Conservation (phyloP, 2,113 vertebrate species). For the Carassius gibelio region DNA sequence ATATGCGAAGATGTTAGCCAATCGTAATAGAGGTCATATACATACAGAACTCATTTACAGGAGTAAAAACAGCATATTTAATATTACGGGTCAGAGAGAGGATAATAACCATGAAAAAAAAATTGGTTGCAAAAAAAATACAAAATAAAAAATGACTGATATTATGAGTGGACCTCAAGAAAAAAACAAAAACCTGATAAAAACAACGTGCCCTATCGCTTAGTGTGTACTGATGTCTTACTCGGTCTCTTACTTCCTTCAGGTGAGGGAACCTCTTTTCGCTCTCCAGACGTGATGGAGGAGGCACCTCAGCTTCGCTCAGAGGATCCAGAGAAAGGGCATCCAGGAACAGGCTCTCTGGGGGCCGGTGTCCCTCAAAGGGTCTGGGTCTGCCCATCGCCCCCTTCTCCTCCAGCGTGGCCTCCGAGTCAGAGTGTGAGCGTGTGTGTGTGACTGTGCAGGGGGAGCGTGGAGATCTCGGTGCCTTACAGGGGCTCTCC, state of each 20-base stretch:
- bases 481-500: conserved; percentile 70
- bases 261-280: conserved; percentile 83
- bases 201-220: neutral
- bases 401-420: conserved; percentile 76
- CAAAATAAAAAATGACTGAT: neutral
- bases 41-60: neutral
- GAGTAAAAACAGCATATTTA: neutral
- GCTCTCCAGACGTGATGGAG: conserved; percentile 73
- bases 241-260: conserved; percentile 73
- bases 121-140: neutral
- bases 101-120: neutral
- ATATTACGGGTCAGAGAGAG: neutral
- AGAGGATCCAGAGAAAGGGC: conserved; percentile 85
- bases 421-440: conserved; percentile 83
- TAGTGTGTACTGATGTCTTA: neutral
- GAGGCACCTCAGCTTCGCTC: conserved; percentile 77
- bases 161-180: neutral
- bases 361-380: conserved; percentile 73
- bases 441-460: conserved; percentile 52
- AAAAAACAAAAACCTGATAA: neutral
- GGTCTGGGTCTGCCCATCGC: conserved; percentile 77
- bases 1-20: neutral
- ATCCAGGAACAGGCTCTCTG: conserved; percentile 90
- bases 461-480: conserved; percentile 60
- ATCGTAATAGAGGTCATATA: neutral